phyloP scores from a whole-genome alignment of 2,888 invertebrate genomes.

The Ephialtes manifestator region DNA sequence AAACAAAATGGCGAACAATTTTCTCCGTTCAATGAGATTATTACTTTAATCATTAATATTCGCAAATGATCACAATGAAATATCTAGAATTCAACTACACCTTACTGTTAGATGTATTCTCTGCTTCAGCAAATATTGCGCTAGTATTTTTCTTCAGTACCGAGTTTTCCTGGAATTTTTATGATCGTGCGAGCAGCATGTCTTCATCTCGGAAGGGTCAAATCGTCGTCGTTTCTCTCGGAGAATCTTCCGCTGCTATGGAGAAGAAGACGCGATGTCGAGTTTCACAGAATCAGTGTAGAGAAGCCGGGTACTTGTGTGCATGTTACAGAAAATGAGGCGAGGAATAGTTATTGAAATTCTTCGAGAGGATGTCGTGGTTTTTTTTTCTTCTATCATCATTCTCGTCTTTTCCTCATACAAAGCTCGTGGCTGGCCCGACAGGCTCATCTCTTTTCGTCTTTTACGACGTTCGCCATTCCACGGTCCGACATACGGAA shows the following conservation, averaged over 20 bases:
- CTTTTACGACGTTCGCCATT: constrained; percentile 54
- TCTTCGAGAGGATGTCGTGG: constrained; percentile 38
- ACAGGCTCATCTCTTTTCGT: constrained; percentile 44
- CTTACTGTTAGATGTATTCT: not conserved
- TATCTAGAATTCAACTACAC: not conserved
- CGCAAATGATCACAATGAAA: too few species aligned
- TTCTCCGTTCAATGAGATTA: too few species aligned
- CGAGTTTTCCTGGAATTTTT: not conserved
- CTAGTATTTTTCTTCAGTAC: not conserved
- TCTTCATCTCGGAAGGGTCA: not conserved
- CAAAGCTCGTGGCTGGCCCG: not conserved
- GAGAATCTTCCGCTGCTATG: constrained; percentile 12
- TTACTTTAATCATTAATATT: too few species aligned
- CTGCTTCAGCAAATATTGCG: not conserved
- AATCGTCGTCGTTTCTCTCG: not conserved
- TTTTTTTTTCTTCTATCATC: constrained; percentile 19
- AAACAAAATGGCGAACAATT: too few species aligned
- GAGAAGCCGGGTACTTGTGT: not conserved
- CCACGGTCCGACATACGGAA: constrained; percentile 38
- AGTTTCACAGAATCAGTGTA: not conserved
- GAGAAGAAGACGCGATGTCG: not conserved
- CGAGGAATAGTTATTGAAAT: constrained; percentile 57
- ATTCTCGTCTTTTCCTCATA: constrained; percentile 33
- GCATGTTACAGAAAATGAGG: constrained; percentile 29
- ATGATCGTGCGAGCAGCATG: not conserved